Evolutionary conservation across 2,113 vertebrate species (phyloP).

Genomic region (Entomyzon cyanotis): DNA sequence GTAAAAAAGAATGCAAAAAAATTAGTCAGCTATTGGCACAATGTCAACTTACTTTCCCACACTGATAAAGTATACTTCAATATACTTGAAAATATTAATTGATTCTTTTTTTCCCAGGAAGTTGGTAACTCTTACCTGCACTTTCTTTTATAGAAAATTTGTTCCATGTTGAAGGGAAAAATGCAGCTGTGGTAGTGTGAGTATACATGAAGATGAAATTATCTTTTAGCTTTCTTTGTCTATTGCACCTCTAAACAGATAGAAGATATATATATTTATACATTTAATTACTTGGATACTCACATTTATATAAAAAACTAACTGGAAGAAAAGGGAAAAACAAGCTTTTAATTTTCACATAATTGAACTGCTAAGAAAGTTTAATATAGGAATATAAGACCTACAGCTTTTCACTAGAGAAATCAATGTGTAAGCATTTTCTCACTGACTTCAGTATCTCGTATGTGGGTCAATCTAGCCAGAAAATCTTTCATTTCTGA

Average conservation of each 20-base stretch:
- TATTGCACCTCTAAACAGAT: neutral
- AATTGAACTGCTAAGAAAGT: neutral
- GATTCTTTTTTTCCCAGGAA: rapidly evolving
- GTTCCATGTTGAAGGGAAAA: neutral
- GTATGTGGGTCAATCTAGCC: neutral
- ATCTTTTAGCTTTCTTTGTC: neutral
- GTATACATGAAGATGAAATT: neutral
- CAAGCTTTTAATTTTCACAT: neutral
- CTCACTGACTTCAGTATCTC: neutral
- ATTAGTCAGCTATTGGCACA: neutral
- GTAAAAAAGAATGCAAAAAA: neutral
- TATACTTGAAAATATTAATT: neutral
- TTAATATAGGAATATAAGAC: neutral
- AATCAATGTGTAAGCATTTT: neutral
- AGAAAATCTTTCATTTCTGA: neutral
- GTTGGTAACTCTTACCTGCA: neutral
- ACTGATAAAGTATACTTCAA: neutral
- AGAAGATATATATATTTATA: neutral
- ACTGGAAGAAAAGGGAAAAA: neutral
- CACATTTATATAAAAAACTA: neutral
- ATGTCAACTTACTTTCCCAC: neutral
- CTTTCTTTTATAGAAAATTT: neutral
- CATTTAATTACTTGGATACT: neutral
- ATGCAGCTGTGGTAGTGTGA: rapidly evolving
- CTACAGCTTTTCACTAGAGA: neutral